Evolutionary conservation across 2,888 invertebrate species (phyloP), one percentile per base, ranked within the genome.

Genomic region (Therioaphis trifolii): DNA sequence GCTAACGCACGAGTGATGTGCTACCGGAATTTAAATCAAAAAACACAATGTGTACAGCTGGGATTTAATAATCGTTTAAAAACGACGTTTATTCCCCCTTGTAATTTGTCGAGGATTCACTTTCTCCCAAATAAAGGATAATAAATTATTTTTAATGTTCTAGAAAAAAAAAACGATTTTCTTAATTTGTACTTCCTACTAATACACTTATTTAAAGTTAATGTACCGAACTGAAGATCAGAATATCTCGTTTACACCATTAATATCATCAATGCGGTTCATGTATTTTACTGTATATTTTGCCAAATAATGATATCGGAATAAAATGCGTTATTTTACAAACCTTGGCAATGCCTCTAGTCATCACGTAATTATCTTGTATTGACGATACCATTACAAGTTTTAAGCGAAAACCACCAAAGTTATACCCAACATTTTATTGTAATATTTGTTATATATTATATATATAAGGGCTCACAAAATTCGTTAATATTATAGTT

Each of bases 81-180:
- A 66, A 66, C 58, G 21, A 77, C 35, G 14, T 27, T n/a, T n/a
- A n/a, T n/a, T n/a, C 29, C 68, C 66, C 4, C 24, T 52, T 52
- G 12, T 68, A 24, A 78, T 68, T 68, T 78, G 78, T 40, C 52
- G 52, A 40, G 27, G 46, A 46, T 77, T 52, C 29, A 66, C 35
- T 66, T 68, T 40, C 12, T 40, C 12, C 0, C 1, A 3, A 21
- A 24, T 18, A 40, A 40, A 40, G 4, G 11, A 68, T 27, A 68
- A 52, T 68, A 52, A 78, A 68, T 78, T 68, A 52, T 52, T 40
- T 68, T 68, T 78, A 78, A 78, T 78, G 68, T 78, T 18, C 68
- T 4, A 52, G 52, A 68, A 78, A 35, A 29, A 68, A 78, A n/a
- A n/a, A 49, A 0, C 2, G 35, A 14, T 49, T 66, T 49, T 66